Conservation (phyloP, 2,113 vertebrate genomes). For the Oryzias curvinotus region DNA sequence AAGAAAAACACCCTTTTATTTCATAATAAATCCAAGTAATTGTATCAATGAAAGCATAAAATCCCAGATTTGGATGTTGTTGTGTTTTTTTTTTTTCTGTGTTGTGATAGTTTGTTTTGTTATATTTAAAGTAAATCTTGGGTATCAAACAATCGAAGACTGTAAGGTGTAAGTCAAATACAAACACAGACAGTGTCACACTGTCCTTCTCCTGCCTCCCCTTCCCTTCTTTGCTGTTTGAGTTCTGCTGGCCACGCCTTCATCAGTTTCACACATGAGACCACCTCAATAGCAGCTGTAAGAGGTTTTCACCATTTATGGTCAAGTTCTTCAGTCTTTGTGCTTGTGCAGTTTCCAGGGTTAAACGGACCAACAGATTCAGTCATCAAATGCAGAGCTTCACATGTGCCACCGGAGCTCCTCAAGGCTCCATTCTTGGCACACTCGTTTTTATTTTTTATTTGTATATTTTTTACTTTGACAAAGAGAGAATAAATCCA, state of each 20-base stretch:
- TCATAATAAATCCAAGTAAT: no score
- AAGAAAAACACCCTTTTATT: no score
- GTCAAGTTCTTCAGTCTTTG: constrained; percentile 14
- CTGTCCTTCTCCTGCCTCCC: no score
- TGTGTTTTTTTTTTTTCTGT: no score
- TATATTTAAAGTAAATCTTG: no score
- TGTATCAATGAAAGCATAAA: no score
- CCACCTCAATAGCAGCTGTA: constrained; percentile 2
- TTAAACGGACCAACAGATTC: no score
- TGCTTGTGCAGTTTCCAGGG: no score
- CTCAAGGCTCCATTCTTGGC: constrained; percentile 29
- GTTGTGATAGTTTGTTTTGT: no score
- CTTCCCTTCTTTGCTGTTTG: no score
- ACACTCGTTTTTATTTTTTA: constrained; percentile 4
- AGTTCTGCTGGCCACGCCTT: constrained; percentile 55
- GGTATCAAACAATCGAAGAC: constrained; percentile 65
- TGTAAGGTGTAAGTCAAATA: constrained; percentile 67
- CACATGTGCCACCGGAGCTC: constrained; percentile 21
- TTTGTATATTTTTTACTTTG: constrained; percentile 31
- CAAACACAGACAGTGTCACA: constrained; percentile 71
- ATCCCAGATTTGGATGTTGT: no score
- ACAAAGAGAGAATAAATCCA: constrained; percentile 45
- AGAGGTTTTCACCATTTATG: neutral
- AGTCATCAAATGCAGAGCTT: no score
- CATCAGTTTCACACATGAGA: constrained; percentile 33